A percentile compares a stretch with the other conserved stretches of the same genome.
These are phyloP conservation scores for Cirrhinus molitorella DNA, from an alignment of 2,797 vertebrate genomes.

Conservation along the genomic window DNA sequence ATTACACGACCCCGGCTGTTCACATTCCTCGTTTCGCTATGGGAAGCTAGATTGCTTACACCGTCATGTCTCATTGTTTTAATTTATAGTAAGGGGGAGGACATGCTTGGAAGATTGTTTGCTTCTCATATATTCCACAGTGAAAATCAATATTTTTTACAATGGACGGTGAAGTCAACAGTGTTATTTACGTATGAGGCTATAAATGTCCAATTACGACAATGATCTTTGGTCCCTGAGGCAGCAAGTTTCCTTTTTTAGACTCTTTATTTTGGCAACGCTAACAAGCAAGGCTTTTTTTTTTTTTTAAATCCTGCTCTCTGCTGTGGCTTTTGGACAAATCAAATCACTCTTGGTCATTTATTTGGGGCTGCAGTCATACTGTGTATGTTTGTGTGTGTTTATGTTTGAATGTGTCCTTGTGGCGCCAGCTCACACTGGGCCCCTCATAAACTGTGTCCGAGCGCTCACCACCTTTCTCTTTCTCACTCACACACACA, in stretches of 20 bases:
- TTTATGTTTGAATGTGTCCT: constrained; percentile 62
- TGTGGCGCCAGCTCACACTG: constrained; percentile 81
- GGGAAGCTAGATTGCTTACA: constrained; percentile 71
- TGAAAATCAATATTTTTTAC: constrained; percentile 43
- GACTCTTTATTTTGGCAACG: background rate
- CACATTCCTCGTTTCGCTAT: constrained; percentile 77
- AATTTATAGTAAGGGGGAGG: constrained; percentile 49
- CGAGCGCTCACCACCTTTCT: constrained; percentile 72
- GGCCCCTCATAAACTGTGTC: constrained; percentile 80
- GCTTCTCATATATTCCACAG: constrained; percentile 39
- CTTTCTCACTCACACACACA: constrained; percentile 52
- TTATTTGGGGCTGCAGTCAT: constrained; percentile 25
- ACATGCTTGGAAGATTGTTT: constrained; percentile 33
- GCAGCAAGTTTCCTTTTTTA: constrained; percentile 28
- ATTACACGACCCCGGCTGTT: constrained; percentile 74
- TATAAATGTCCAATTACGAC: constrained; percentile 31
- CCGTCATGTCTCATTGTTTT: constrained; percentile 70
- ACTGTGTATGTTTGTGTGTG: constrained; percentile 62
- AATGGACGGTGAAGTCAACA: background rate
- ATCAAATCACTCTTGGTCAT: constrained; percentile 34
- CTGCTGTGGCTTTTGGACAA: constrained; percentile 29
- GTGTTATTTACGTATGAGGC: background rate
- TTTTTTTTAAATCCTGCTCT: background rate
- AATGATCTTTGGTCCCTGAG: background rate
- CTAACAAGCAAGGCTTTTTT: constrained; percentile 18